Conservation (phyloP, 2,113 vertebrate species). For the Pomatorhinus ruficollis region DNA sequence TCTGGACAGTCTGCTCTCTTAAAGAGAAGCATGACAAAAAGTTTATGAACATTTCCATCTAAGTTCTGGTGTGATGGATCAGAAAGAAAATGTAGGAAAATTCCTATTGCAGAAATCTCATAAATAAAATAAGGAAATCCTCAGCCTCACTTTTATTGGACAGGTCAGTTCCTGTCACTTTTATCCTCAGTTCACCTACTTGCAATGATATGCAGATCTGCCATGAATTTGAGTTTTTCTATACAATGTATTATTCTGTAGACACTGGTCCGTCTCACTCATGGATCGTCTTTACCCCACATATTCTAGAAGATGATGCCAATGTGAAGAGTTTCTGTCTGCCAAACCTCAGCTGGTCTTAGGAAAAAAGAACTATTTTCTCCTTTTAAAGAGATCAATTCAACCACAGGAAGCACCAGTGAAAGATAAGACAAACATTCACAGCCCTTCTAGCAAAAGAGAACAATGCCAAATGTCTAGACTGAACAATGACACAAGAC, state of each 20-base stretch:
- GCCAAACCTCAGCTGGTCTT: background rate
- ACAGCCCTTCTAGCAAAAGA: background rate
- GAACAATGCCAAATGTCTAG: background rate
- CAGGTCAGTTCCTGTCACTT: background rate
- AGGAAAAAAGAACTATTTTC: background rate
- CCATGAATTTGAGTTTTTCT: background rate
- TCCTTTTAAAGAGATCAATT: background rate
- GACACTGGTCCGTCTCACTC: background rate
- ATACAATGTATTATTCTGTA: accelerated
- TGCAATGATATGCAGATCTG: background rate
- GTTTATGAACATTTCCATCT: background rate
- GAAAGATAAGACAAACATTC: background rate
- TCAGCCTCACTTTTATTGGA: background rate
- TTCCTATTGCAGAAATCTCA: background rate
- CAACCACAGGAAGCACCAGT: too few species aligned
- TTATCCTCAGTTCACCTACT: background rate
- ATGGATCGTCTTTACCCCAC: accelerated
- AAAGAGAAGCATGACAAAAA: background rate
- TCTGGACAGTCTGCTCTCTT: background rate
- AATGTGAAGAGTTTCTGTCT: background rate
- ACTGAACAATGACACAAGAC: background rate
- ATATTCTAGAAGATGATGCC: background rate
- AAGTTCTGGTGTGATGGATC: background rate
- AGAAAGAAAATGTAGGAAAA: background rate
- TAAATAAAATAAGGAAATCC: background rate